Percentiles rank a stretch among this genome's conserved stretches.
phyloP scores from a whole-genome alignment of 2,888 invertebrate species.

The Gryllus longicercus region DNA sequence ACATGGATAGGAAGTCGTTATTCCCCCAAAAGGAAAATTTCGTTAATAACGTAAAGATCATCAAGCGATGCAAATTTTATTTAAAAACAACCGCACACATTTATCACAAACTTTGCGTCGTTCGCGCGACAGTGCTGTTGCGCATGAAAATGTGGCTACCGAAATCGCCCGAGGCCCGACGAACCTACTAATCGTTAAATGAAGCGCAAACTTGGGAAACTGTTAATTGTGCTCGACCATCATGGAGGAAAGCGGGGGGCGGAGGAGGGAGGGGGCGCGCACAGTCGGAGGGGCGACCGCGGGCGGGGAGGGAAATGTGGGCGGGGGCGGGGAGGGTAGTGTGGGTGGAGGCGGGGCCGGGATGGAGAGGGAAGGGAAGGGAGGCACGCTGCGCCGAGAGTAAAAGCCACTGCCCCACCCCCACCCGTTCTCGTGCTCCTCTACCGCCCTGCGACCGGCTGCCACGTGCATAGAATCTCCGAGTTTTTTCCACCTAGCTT shows the following conservation, averaged over 20 bases:
- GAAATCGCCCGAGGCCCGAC: slow-evolving; percentile 1
- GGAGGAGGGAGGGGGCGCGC: too few species aligned
- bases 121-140: slow-evolving; percentile 17
- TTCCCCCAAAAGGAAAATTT: neutral
- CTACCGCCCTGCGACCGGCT: too few species aligned
- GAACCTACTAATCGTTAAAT: slow-evolving; percentile 17
- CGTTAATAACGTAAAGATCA: neutral
- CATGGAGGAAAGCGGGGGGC: neutral
- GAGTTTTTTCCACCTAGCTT: too few species aligned
- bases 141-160: slow-evolving; percentile 3
- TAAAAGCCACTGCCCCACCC: too few species aligned
- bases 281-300: too few species aligned
- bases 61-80: neutral
- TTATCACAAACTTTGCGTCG: slow-evolving; percentile 1
- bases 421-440: too few species aligned
- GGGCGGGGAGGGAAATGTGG: too few species aligned
- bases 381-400: too few species aligned
- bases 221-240: slow-evolving; percentile 10
- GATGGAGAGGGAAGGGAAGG: too few species aligned
- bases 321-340: too few species aligned
- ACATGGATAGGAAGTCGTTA: neutral
- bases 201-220: neutral
- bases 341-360: too few species aligned
- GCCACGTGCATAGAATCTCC: too few species aligned
- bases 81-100: neutral